phyloP scores from a whole-genome alignment of 2,888 invertebrate genomes.

The Diplolepis rosae region DNA sequence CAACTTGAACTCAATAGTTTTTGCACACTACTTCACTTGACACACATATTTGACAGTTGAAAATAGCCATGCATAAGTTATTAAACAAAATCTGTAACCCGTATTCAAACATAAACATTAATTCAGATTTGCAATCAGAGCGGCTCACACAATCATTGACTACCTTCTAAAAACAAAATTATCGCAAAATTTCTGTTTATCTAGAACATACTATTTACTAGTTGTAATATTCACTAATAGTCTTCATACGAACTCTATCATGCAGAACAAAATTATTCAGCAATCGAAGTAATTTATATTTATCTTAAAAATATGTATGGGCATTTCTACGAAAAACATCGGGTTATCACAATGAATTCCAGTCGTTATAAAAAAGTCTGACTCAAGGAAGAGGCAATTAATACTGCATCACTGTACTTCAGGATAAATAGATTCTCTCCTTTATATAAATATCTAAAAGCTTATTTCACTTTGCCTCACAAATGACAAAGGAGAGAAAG shows the following conservation, averaged over 20 bases:
- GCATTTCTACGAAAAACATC: not conserved
- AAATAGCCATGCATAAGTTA: slow-evolving; percentile 19
- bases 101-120: not conserved
- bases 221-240: not conserved
- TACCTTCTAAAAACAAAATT: not conserved
- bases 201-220: not conserved
- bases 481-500: too few species aligned
- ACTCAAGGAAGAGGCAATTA: too few species aligned
- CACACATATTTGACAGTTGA: not conserved
- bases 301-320: not conserved
- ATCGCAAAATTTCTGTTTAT: not conserved
- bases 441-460: too few species aligned
- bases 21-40: not conserved
- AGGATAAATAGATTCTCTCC: too few species aligned
- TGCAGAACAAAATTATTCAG: slow-evolving; percentile 15
- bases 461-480: too few species aligned
- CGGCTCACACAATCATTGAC: not conserved
- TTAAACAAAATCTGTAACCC: not conserved
- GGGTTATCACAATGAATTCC: not conserved
- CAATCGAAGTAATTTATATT: not conserved
- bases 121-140: not conserved
- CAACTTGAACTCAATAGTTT: not conserved
- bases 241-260: slow-evolving; percentile 25
- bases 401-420: too few species aligned
- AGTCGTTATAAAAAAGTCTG: not conserved